Conservation (phyloP, 2,113 vertebrate species). For the Hylia prasina region DNA sequence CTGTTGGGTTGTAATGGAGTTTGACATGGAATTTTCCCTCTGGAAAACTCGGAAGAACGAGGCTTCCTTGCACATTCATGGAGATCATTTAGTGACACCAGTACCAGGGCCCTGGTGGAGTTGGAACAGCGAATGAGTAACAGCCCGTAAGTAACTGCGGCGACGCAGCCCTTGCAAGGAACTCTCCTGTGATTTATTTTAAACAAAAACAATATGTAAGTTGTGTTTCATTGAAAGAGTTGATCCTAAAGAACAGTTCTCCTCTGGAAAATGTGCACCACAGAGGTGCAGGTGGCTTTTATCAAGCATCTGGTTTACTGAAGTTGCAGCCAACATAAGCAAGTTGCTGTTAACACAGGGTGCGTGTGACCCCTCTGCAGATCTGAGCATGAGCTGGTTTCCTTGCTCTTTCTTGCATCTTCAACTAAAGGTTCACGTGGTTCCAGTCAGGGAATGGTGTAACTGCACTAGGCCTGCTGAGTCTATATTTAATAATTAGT, state of each 20-base stretch:
- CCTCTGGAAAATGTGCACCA: not conserved
- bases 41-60: not conserved
- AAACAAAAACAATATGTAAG: not conserved
- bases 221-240: not conserved
- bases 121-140: not conserved
- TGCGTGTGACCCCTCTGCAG: not conserved
- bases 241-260: not conserved
- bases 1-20: not conserved
- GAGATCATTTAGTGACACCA: not conserved
- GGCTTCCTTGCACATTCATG: not conserved
- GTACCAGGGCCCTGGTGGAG: not conserved
- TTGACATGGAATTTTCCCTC: slow-evolving; percentile 36
- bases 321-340: not conserved
- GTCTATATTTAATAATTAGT: not conserved
- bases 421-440: not conserved
- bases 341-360: rapidly evolving
- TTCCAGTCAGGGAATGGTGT: not conserved
- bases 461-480: not conserved
- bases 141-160: not conserved
- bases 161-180: rapidly evolving
- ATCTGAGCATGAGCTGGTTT: not conserved
- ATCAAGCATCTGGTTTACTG: not conserved
- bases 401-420: not conserved
- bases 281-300: not conserved
- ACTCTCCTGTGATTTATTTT: not conserved